Evolutionary conservation across 2,797 vertebrate genomes (phyloP).

Genomic region (Macroramphosus scolopax): DNA sequence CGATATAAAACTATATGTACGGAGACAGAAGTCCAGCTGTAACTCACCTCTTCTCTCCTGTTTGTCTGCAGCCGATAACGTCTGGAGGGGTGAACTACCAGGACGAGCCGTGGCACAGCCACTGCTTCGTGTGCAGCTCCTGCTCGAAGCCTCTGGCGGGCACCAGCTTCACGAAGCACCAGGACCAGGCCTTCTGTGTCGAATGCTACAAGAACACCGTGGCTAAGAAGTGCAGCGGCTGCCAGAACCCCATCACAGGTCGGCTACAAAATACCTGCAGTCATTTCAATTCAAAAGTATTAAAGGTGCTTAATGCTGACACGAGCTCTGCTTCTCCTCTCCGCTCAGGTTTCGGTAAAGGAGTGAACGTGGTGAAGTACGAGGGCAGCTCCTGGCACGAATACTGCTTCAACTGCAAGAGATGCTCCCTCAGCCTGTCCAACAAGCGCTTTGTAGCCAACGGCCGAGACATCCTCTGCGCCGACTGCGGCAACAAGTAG

Average conservation of each 20-base stretch:
- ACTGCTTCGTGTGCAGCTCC: slow-evolving; percentile 92
- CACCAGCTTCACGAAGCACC: slow-evolving; percentile 90
- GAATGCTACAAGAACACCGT: slow-evolving; percentile 94
- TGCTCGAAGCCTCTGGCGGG: slow-evolving; percentile 90
- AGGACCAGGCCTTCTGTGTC: slow-evolving; percentile 91
- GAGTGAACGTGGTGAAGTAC: slow-evolving; percentile 93
- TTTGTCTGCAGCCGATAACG: slow-evolving; percentile 83
- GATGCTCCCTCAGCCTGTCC: slow-evolving; percentile 88
- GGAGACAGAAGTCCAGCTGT: too few species aligned
- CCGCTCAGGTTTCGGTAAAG: slow-evolving; percentile 89
- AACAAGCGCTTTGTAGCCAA: slow-evolving; percentile 91
- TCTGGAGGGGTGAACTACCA: slow-evolving; percentile 95
- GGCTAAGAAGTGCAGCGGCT: slow-evolving; percentile 92
- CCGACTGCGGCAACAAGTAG: slow-evolving; percentile 89
- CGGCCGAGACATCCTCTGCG: slow-evolving; percentile 86
- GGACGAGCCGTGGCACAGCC: slow-evolving; percentile 93
- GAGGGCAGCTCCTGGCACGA: slow-evolving; percentile 94
- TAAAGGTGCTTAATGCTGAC: too few species aligned
- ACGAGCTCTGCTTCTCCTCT: slow-evolving; percentile 1
- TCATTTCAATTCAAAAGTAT: too few species aligned
- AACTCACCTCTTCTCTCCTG: too few species aligned
- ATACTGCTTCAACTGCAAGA: slow-evolving; percentile 98
- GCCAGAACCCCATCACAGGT: slow-evolving; percentile 96
- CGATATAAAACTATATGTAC: too few species aligned
- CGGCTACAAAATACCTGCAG: too few species aligned